Evolutionary conservation across 1,140 invertebrate species (phyloP).

Genomic region (Diabrotica undecimpunctata): DNA sequence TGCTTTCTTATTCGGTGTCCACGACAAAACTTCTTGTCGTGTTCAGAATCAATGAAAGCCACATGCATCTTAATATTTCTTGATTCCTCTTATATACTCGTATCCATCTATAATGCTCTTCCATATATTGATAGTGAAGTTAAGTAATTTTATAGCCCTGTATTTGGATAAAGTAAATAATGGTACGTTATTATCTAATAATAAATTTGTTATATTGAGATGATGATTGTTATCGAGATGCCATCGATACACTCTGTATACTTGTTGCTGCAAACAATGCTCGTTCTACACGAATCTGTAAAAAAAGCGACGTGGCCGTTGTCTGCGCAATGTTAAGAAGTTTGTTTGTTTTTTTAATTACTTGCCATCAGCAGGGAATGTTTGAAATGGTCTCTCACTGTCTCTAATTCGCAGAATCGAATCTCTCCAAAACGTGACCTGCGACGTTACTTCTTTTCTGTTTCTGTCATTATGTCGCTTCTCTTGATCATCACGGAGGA

Average conservation of each 20-base stretch:
- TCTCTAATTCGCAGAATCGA: constrained; percentile 24
- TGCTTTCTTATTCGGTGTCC: too few species aligned
- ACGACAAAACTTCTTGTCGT: too few species aligned
- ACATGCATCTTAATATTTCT: too few species aligned
- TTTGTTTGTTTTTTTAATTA: constrained; percentile 36
- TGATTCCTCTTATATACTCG: too few species aligned
- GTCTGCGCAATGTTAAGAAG: constrained; percentile 31
- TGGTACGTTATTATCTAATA: too few species aligned
- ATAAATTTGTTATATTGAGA: too few species aligned
- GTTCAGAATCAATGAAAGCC: too few species aligned
- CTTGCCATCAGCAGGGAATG: constrained; percentile 25
- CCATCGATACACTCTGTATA: not conserved
- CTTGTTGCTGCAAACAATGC: not conserved
- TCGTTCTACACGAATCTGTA: not conserved
- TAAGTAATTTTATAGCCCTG: too few species aligned
- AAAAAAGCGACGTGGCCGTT: constrained; percentile 16
- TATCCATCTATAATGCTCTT: too few species aligned
- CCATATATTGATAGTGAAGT: too few species aligned
- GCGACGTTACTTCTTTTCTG: constrained; percentile 4
- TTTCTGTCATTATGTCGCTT: constrained; percentile 3
- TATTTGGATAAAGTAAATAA: too few species aligned
- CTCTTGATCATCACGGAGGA: not conserved
- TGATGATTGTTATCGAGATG: too few species aligned
- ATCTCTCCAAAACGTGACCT: constrained; percentile 14
- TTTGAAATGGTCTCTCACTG: constrained; percentile 26